These are phyloP conservation scores for Cepaea hortensis DNA, from an alignment of 2,888 invertebrate genomes.

Conservation along the genomic window DNA sequence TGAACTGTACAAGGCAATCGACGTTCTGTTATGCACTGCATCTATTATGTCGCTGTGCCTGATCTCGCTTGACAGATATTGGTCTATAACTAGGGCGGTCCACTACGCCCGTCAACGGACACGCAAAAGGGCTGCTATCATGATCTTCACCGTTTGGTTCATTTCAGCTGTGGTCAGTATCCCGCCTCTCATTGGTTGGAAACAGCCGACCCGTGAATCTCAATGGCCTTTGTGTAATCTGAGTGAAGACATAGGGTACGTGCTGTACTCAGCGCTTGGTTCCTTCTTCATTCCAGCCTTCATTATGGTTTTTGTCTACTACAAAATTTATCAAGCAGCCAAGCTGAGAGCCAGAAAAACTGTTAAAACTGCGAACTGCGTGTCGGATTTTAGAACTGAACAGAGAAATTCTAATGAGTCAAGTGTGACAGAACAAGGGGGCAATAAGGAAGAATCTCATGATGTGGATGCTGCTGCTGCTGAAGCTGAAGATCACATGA, in stretches of 20 bases:
- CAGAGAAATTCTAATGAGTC: conserved; percentile 58
- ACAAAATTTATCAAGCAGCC: conserved; percentile 97
- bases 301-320: conserved; percentile 99
- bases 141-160: conserved; percentile 96
- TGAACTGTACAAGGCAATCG: conserved; percentile 91
- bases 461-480: conserved; percentile 55
- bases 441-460: conserved; percentile 39
- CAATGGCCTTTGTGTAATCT: conserved; percentile 72
- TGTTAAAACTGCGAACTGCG: conserved; percentile 42
- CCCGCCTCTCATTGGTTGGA: conserved; percentile 96
- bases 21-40: conserved; percentile 95
- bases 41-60: conserved; percentile 97
- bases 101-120: conserved; percentile 95
- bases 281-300: conserved; percentile 99
- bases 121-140: conserved; percentile 90
- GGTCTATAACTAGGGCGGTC: conserved; percentile 96
- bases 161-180: conserved; percentile 95
- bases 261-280: conserved; percentile 96
- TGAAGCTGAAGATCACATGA: no score
- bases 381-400: conserved; percentile 38
- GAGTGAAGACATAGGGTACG: conserved; percentile 97
- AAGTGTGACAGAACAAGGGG: conserved; percentile 57
- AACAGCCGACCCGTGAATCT: conserved; percentile 78
- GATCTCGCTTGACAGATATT: conserved; percentile 95
- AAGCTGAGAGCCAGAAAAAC: conserved; percentile 89